phyloP scores from a whole-genome alignment of 2,113 vertebrate genomes.

The Prunella fulvescens region DNA sequence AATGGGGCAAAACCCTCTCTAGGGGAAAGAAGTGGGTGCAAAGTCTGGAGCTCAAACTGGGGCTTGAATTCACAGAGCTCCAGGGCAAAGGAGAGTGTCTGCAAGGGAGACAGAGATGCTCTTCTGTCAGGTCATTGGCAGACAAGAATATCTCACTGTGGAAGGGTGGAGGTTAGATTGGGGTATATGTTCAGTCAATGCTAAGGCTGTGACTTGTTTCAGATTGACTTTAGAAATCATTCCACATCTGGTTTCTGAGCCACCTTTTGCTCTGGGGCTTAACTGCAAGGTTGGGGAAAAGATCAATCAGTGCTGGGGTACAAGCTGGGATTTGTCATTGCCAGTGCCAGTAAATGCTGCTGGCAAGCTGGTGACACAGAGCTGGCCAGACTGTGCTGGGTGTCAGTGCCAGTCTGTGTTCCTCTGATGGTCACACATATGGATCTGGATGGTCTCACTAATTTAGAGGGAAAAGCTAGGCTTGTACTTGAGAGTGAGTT shows the following conservation, averaged over 20 bases:
- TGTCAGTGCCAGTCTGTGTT: neutral
- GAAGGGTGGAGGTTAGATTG: neutral
- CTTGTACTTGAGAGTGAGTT: neutral
- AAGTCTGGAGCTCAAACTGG: neutral
- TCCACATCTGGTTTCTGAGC: neutral
- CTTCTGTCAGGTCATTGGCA: neutral
- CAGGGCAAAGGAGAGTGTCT: neutral
- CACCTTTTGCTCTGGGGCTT: neutral
- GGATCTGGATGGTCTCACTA: neutral
- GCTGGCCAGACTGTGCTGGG: neutral
- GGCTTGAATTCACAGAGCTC: neutral
- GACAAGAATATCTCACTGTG: neutral
- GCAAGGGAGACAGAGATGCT: neutral
- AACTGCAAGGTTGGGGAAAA: neutral
- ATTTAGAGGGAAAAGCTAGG: neutral
- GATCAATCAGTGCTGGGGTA: neutral
- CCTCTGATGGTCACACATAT: fast-evolving
- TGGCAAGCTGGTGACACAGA: neutral
- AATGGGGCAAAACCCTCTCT: neutral
- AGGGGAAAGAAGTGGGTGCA: neutral
- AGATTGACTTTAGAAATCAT: neutral
- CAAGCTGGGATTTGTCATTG: neutral
- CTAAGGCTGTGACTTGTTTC: neutral
- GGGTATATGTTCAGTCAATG: neutral
- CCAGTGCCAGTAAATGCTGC: neutral